Percentiles rank a stretch among this genome's conserved stretches.
These are phyloP conservation scores for Hemicentrotus pulcherrimus DNA, from an alignment of 35 echinoderm and acorn worm genomes.

Conservation along the genomic window DNA sequence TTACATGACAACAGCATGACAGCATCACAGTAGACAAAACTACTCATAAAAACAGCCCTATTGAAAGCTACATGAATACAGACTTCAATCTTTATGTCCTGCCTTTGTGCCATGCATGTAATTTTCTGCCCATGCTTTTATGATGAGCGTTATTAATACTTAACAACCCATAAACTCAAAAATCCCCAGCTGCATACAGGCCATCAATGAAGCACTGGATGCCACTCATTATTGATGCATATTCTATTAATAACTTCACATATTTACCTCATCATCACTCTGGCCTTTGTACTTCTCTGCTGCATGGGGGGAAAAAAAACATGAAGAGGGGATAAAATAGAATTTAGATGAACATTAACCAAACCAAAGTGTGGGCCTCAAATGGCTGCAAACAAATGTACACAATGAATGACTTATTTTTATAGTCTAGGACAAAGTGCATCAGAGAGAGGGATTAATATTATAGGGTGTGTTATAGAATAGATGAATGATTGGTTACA, in stretches of 20 bases:
- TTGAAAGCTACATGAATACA: neutral
- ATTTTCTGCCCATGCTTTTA: neutral
- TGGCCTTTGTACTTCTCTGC: slow-evolving; percentile 44
- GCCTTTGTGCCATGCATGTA: neutral
- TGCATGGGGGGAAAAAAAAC: neutral
- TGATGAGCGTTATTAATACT: neutral
- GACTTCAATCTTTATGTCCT: neutral
- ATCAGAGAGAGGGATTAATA: neutral
- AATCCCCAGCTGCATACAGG: neutral
- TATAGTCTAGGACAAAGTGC: neutral
- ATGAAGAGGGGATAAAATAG: neutral
- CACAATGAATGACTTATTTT: neutral
- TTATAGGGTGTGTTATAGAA: neutral
- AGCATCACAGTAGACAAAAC: neutral
- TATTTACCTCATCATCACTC: slow-evolving; percentile 48
- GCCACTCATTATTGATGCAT: neutral
- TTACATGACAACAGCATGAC: no score
- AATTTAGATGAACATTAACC: neutral
- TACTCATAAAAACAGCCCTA: neutral
- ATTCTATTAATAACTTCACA: slow-evolving; percentile 22
- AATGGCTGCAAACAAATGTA: neutral
- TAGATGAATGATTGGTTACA: neutral
- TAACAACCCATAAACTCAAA: neutral
- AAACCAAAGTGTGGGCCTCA: neutral
- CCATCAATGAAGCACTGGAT: neutral